A percentile compares a stretch with the other conserved stretches of the same genome.
phyloP scores from a whole-genome alignment of 1,140 invertebrate genomes.

The Halictus rubicundus region DNA sequence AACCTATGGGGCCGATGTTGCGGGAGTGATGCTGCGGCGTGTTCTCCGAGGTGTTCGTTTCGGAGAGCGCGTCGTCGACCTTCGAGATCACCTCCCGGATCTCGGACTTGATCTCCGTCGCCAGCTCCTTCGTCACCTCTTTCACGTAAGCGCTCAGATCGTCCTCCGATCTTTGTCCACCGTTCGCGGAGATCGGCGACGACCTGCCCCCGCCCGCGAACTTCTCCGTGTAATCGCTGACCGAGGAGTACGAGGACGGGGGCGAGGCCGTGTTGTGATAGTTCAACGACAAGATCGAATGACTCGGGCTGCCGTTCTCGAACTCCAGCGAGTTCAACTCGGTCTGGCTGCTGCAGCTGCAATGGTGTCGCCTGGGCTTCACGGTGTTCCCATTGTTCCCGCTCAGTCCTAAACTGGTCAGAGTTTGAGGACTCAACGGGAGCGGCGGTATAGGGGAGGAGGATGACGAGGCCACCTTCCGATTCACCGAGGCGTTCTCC shows the following conservation, averaged over 20 bases:
- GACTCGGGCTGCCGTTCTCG: conserved; percentile 69
- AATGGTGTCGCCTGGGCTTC: conserved; percentile 79
- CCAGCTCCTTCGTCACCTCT: conserved; percentile 88
- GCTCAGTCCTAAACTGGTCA: conserved; percentile 83
- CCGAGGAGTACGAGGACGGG: conserved; percentile 56
- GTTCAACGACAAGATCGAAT: conserved; percentile 68
- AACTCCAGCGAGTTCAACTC: conserved; percentile 81
- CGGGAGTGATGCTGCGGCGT: conserved; percentile 73
- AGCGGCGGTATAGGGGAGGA: conserved; percentile 78
- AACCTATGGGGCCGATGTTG: conserved; percentile 13
- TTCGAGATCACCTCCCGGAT: conserved; percentile 89
- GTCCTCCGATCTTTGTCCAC: conserved; percentile 83
- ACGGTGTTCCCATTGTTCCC: conserved; percentile 60
- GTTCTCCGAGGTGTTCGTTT: conserved; percentile 78
- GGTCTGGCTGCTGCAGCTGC: conserved; percentile 87
- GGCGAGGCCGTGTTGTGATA: conserved; percentile 62
- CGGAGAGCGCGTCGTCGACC: conserved; percentile 88
- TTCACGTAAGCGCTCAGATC: conserved; percentile 87
- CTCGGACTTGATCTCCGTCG: conserved; percentile 90
- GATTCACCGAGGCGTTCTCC: conserved; percentile 51
- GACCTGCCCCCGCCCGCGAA: conserved; percentile 78
- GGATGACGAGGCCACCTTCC: conserved; percentile 59
- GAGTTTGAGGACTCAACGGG: conserved; percentile 83
- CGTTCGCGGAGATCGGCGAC: conserved; percentile 82
- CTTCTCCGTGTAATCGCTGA: conserved; percentile 55